These are phyloP conservation scores for Cyprinella venusta DNA, from an alignment of 2,797 vertebrate genomes.

Conservation along the genomic window DNA sequence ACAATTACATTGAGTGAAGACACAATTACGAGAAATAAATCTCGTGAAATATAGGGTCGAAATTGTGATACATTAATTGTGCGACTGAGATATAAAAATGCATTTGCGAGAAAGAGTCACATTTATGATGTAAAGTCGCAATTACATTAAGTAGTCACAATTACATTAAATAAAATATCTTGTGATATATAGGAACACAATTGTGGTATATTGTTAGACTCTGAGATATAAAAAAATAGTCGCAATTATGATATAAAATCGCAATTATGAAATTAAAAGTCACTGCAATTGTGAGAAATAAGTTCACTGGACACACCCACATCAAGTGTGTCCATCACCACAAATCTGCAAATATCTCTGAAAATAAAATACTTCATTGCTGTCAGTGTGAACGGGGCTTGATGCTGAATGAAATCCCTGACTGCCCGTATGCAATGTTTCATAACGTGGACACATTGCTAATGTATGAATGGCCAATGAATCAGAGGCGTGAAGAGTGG, in stretches of 20 bases:
- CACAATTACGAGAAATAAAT: not conserved
- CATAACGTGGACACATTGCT: constrained; percentile 6
- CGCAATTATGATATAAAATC: not conserved
- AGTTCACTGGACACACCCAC: not conserved
- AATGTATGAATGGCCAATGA: constrained; percentile 29
- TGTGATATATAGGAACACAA: not conserved
- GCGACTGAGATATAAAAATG: not conserved
- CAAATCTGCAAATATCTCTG: not conserved
- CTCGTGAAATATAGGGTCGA: not conserved
- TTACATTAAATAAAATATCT: not conserved
- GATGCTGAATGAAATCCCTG: constrained; percentile 28
- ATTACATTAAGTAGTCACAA: not conserved
- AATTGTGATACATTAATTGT: not conserved
- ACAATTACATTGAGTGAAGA: not conserved
- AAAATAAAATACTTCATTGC: constrained; percentile 8
- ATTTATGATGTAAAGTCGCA: not conserved
- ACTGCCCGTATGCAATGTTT: not conserved
- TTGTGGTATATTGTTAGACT: not conserved
- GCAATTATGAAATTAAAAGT: not conserved
- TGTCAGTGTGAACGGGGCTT: constrained; percentile 21
- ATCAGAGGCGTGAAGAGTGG: not conserved
- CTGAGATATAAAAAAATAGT: not conserved
- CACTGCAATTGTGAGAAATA: not conserved
- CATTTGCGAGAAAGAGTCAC: not conserved
- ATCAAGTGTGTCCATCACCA: not conserved